These are phyloP conservation scores for Geotrypetes seraphini DNA, from an alignment of 2,797 vertebrate species.

Conservation along the genomic window DNA sequence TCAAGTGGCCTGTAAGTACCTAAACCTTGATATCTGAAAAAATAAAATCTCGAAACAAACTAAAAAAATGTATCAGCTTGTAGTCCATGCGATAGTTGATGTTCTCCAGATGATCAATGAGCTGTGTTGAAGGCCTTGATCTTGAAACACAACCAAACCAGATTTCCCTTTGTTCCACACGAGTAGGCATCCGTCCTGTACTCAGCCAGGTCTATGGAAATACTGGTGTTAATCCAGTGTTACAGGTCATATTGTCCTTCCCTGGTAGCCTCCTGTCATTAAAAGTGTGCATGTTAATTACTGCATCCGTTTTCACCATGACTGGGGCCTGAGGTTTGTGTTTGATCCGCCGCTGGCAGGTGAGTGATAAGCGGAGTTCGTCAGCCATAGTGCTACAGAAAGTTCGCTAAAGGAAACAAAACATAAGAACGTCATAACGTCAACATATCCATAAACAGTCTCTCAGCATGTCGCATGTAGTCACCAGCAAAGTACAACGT, in stretches of 20 bases:
- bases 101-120: background rate
- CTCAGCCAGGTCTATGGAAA: slow-evolving; percentile 59
- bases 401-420: slow-evolving; percentile 77
- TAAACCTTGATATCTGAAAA: slow-evolving; percentile 1
- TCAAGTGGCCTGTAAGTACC: slow-evolving; percentile 14
- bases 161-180: slow-evolving; percentile 1
- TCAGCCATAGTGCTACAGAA: slow-evolving; percentile 94
- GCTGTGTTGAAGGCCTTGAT: slow-evolving; percentile 24
- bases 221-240: slow-evolving; percentile 79
- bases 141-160: slow-evolving; percentile 27
- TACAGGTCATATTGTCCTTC: slow-evolving; percentile 92
- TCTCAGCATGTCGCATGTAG: too few relatives aligned
- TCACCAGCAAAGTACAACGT: too few relatives aligned
- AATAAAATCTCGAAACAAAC: background rate
- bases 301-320: slow-evolving; percentile 83
- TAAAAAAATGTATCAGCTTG: background rate
- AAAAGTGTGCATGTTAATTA: slow-evolving; percentile 98
- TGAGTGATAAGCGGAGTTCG: slow-evolving; percentile 93
- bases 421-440: too few relatives aligned
- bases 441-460: too few relatives aligned
- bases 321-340: slow-evolving; percentile 76
- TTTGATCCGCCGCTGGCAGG: slow-evolving; percentile 91
- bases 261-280: slow-evolving; percentile 92
- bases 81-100: slow-evolving; percentile 8
- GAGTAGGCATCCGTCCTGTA: slow-evolving; percentile 11